phyloP scores from a whole-genome alignment of 35 echinoderm and acorn worm species.

The Apostichopus japonicus region DNA sequence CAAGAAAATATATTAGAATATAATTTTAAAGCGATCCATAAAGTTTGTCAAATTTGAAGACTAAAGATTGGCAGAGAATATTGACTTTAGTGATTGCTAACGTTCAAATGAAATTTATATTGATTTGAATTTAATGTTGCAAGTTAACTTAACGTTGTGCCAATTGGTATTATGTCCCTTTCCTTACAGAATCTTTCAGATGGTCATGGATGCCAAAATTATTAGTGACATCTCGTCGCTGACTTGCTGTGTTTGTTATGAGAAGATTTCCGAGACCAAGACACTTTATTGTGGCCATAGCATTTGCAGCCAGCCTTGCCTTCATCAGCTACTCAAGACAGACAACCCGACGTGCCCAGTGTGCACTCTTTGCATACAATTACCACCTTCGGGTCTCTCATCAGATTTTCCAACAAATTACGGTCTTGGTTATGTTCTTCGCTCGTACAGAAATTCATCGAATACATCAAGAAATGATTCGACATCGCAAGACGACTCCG shows the following conservation, averaged over 20 bases:
- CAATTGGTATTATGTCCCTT: neutral
- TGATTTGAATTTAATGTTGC: too few species aligned
- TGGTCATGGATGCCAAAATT: constrained; percentile 19
- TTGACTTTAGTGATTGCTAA: too few species aligned
- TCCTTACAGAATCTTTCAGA: neutral
- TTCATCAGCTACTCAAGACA: neutral
- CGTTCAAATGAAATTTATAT: too few species aligned
- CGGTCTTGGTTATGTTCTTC: constrained; percentile 46
- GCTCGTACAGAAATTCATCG: constrained; percentile 3
- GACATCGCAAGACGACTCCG: neutral
- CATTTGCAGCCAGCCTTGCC: constrained; percentile 19
- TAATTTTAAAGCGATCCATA: too few species aligned
- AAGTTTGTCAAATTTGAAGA: too few species aligned
- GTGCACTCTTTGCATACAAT: neutral
- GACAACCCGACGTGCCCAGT: neutral
- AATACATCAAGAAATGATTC: neutral
- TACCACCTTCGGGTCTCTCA: constrained; percentile 13
- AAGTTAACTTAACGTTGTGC: neutral
- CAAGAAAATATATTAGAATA: too few species aligned
- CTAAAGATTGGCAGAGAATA: too few species aligned
- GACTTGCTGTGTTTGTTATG: constrained; percentile 52
- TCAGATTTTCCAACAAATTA: constrained; percentile 51
- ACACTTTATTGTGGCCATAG: constrained; percentile 48
- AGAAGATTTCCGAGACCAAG: constrained; percentile 50
- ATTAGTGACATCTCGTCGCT: constrained; percentile 24